These are phyloP conservation scores for Danionella cerebrum DNA, from an alignment of 2,113 vertebrate species.

Conservation along the genomic window DNA sequence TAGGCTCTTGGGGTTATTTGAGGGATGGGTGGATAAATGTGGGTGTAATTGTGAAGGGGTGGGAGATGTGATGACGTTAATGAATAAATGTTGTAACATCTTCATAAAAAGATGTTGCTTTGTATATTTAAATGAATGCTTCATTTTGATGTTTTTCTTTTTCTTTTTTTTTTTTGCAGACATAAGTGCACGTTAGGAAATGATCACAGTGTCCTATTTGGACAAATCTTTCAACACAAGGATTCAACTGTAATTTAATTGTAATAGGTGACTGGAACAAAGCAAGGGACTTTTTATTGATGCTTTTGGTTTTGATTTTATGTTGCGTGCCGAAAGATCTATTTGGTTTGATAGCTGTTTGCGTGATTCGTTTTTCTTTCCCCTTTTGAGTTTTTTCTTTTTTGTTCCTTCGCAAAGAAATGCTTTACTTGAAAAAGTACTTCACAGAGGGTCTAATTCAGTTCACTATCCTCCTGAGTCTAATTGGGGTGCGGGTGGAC, in stretches of 20 bases:
- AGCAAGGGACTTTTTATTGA: not conserved
- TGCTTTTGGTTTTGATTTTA: not conserved
- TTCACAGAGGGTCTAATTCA: constrained; percentile 99
- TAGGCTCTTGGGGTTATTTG: not conserved
- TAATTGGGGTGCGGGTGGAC: constrained; percentile 94
- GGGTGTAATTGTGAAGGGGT: constrained; percentile 10
- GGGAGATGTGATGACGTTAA: not conserved
- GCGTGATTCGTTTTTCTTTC: constrained; percentile 10
- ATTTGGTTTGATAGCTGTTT: not conserved
- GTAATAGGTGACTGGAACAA: constrained; percentile 1
- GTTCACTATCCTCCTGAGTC: constrained; percentile 98
- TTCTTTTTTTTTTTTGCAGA: constrained; percentile 10
- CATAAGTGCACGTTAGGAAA: not conserved
- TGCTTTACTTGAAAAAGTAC: constrained; percentile 99
- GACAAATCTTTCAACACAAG: not conserved
- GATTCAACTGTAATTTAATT: not conserved
- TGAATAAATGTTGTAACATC: not conserved
- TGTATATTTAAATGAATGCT: no score
- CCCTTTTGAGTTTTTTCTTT: constrained; percentile 61
- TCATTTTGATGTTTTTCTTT: not conserved
- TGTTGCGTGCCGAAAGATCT: not conserved
- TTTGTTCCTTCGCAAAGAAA: constrained; percentile 83
- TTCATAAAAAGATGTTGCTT: not conserved
- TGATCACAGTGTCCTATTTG: not conserved
- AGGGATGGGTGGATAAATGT: not conserved